phyloP scores from a whole-genome alignment of 2,113 vertebrate species.

The Cepphus grylle region DNA sequence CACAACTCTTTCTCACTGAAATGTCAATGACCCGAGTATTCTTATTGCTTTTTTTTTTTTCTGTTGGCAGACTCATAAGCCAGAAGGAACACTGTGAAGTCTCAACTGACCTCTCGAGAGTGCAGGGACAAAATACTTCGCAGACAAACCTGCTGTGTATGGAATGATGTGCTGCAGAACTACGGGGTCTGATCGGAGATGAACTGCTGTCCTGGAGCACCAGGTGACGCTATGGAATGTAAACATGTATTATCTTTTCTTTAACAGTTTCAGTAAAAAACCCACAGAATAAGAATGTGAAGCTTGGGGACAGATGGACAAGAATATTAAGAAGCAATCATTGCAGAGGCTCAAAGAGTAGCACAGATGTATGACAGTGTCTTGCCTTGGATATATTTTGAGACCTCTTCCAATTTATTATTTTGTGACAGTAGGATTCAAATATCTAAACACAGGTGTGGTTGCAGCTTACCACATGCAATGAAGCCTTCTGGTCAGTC shows the following conservation, averaged over 20 bases:
- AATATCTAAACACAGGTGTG: not conserved
- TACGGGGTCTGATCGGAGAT: fast-evolving
- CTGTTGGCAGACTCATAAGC: not conserved
- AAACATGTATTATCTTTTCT: fast-evolving
- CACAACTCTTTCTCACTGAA: not conserved
- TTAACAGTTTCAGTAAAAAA: not conserved
- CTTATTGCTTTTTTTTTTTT: not conserved
- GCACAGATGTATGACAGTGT: not conserved
- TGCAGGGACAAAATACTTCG: not conserved
- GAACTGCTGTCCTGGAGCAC: not conserved
- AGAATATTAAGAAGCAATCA: not conserved
- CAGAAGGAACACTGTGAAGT: not conserved
- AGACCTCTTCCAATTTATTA: not conserved
- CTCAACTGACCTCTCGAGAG: not conserved
- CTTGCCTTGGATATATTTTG: not conserved
- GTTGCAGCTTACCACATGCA: not conserved
- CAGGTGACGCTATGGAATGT: no score
- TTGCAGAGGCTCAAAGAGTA: not conserved
- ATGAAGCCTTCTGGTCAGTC: not conserved
- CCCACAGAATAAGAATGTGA: no score
- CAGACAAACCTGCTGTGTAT: fast-evolving
- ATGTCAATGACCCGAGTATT: not conserved
- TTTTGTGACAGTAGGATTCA: not conserved
- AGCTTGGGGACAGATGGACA: not conserved
- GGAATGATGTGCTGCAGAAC: not conserved